Conservation (phyloP, 2,888 invertebrate genomes). For the Strigamia transsilvanica region DNA sequence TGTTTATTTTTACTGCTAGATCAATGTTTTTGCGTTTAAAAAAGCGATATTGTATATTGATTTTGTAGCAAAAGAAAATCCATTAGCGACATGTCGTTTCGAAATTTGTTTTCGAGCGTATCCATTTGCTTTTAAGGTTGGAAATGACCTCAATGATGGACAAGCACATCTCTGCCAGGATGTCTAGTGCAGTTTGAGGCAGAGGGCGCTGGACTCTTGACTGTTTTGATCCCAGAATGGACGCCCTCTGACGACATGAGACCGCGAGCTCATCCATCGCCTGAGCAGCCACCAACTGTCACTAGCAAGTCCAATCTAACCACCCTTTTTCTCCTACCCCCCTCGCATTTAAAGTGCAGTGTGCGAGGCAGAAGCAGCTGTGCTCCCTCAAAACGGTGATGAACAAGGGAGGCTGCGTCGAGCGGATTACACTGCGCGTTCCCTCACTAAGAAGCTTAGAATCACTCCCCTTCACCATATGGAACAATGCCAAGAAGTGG, state of each 20-base stretch:
- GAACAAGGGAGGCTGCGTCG: slow-evolving; percentile 46
- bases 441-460: slow-evolving; percentile 42
- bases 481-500: slow-evolving; percentile 47
- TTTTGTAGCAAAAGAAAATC: not conserved
- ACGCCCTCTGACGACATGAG: slow-evolving; percentile 44
- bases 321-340: not conserved
- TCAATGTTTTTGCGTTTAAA: no score
- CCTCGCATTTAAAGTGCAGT: slow-evolving; percentile 44
- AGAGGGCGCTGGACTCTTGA: slow-evolving; percentile 49
- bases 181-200: slow-evolving; percentile 28
- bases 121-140: slow-evolving; percentile 43
- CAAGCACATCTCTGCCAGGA: not conserved
- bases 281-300: slow-evolving; percentile 44
- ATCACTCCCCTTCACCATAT: slow-evolving; percentile 37
- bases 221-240: slow-evolving; percentile 43
- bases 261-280: slow-evolving; percentile 45
- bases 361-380: slow-evolving; percentile 34
- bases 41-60: no score
- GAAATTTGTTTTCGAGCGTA: not conserved
- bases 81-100: slow-evolving; percentile 3
- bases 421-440: slow-evolving; percentile 46
- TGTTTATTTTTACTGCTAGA: no score
- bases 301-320: slow-evolving; percentile 40
- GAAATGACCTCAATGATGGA: slow-evolving; percentile 13
- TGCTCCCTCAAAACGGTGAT: slow-evolving; percentile 46